Conservation (phyloP, 2,888 invertebrate species). For the Terebella lapidaria region DNA sequence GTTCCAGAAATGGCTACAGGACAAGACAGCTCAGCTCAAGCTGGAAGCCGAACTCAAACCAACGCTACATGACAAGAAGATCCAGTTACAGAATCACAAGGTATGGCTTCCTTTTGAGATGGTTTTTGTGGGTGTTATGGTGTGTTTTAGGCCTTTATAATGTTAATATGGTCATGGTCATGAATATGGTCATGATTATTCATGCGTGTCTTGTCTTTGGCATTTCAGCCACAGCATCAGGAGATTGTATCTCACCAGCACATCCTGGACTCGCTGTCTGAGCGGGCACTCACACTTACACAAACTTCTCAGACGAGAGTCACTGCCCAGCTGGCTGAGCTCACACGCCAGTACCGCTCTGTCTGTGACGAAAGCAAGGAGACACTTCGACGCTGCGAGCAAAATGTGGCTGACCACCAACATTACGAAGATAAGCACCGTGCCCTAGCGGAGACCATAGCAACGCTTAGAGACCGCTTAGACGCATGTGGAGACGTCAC, state of each 20-base stretch:
- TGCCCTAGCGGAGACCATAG: slow-evolving; percentile 78
- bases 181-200: not conserved
- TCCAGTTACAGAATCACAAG: slow-evolving; percentile 58
- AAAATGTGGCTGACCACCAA: slow-evolving; percentile 79
- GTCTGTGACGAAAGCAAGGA: slow-evolving; percentile 28
- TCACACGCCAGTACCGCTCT: slow-evolving; percentile 35
- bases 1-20: slow-evolving; percentile 73
- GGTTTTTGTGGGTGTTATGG: not conserved
- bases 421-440: slow-evolving; percentile 71
- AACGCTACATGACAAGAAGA: slow-evolving; percentile 85
- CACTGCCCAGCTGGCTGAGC: slow-evolving; percentile 38
- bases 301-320: slow-evolving; percentile 34
- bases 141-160: not conserved
- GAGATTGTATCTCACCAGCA: slow-evolving; percentile 76
- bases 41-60: slow-evolving; percentile 75
- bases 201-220: not conserved
- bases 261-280: slow-evolving; percentile 74
- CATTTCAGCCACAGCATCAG: slow-evolving; percentile 58
- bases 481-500: slow-evolving; percentile 75
- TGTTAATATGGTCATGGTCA: not conserved
- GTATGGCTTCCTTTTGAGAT: slow-evolving; percentile 4
- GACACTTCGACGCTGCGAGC: slow-evolving; percentile 75
- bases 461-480: slow-evolving; percentile 82
- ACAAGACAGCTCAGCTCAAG: slow-evolving; percentile 70
- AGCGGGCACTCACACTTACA: slow-evolving; percentile 69